Base-by-base conservation (phyloP, 2,888 invertebrate species). In the Lamellibrachia columna region DNA sequence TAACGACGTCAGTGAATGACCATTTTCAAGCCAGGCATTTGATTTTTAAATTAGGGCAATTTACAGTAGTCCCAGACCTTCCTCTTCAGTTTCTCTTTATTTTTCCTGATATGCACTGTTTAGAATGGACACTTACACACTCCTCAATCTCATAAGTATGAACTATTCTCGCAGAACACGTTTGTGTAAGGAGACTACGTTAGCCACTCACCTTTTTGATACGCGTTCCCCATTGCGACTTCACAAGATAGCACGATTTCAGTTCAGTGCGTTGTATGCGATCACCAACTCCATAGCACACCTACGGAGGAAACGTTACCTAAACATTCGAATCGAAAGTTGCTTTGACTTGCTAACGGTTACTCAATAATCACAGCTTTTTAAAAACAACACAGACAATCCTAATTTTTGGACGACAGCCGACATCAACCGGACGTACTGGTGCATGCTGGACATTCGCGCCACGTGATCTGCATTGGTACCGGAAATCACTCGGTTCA, bases 181-280 rank as follows among this genome's bases (percentile, higher is more conserved):
- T 22, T 22, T 75, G 75, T 75, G n/a, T 22, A 75, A 11, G 75
- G 75, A 75, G 75, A 75, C 15, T 15, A 75, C 15, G 75, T 15
- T 22, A 75, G 75, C 40, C 75, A 75, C 75, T 22, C 22, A 75
- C 75, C 75, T 75, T 75, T 75, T 75, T 75, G 75, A 75, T 75
- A 75, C 75, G 75, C 75, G 75, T 75, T 75, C 75, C 75, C 75
- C 75, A 75, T 75, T 6, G 75, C 75, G 75, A 75, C 75, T 75
- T 75, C 22, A 22, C 75, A 75, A 75, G 15, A 22, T 15, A 6
- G 22, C n/a, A 75, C 75, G 75, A 75, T 22, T 75, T 75, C 75
- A 75, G 75, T 75, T 75, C 75, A 75, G 22, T n/a, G 75, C 75
- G 22, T 75, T 75, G 22, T 22, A 75, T 15, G 75, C 75, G 15